Evolutionary conservation across 1,140 invertebrate species (phyloP), one percentile per base, ranked within the genome.

Genomic region (Drosophila seguyi): DNA sequence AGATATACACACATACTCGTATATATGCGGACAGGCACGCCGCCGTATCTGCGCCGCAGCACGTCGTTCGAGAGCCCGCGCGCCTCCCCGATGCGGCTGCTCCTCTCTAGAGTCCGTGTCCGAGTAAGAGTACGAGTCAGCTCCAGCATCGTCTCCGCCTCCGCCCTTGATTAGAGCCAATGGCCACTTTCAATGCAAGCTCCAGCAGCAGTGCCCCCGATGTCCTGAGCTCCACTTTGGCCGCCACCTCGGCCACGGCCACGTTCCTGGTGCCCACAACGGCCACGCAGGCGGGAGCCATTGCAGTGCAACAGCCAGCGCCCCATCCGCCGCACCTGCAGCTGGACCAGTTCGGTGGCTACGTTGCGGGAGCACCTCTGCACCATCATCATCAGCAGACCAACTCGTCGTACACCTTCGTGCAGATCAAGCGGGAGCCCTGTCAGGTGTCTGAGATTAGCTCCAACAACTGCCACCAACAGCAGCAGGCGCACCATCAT

Each of bases 381-480:
- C 87, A 71, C 8, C 87, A 85, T 36, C 86, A 83, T 56, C 90
- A 83, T 31, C 85, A 91, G 72, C 90, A 88, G 61, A 90, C 90
- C 25, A 90, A 87, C 59, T 92, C 90, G 6, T 90, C 90, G 20
- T 91, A 92, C 57, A 92, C 91, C n/a, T 92, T 93, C 65, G 82
- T 94, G 34, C 93, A 93, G 71, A 94, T 95, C 10, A 95, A 95
- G 84, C 94, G 94, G 42, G 95, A 95, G 86, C 94, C 95, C 14
- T 95, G 95, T 81, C 95, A 95, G 92, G 95, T 95, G 55, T 95
- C 95, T 56, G 95, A 95, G 83, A 94, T 95, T n/a, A 95, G 94
- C 29, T 95, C 94, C 58, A 94, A 94, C 71, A 93, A 94, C 75
- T 85, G 79, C 71, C 74, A 90, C 63, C 93, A 94, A 18, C 93